phyloP scores from a whole-genome alignment of 37 sponge, comb jelly and placozoan species.

The Spongia lamella region DNA sequence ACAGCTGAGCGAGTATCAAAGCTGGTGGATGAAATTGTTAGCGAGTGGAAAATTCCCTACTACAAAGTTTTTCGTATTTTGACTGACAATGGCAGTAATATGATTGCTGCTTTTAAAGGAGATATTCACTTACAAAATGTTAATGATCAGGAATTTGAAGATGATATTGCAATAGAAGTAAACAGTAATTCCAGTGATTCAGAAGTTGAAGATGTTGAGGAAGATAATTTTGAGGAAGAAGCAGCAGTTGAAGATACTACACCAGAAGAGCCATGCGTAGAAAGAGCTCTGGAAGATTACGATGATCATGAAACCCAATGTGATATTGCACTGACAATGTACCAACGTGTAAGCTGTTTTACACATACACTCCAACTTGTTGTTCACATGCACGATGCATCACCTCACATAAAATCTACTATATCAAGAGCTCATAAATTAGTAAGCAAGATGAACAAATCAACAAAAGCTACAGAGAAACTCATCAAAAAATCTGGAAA shows the following conservation, averaged over 20 bases:
- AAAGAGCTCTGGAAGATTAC: background rate
- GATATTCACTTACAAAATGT: background rate
- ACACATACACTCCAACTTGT: constrained; percentile 13
- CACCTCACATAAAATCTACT: background rate
- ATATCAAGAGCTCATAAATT: constrained; percentile 3
- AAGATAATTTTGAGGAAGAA: background rate
- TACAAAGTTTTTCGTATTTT: constrained; percentile 6
- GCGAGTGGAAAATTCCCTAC: constrained; percentile 14
- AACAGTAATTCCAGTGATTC: no score
- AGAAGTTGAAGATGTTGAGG: no score
- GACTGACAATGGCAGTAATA: constrained; percentile 46
- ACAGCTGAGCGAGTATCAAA: background rate
- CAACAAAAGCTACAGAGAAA: constrained; percentile 30
- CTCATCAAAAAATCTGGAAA: constrained; percentile 4
- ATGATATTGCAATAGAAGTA: no score
- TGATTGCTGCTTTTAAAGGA: constrained; percentile 13
- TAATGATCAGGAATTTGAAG: background rate
- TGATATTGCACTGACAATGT: background rate
- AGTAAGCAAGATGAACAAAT: constrained; percentile 27
- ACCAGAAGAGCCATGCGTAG: background rate
- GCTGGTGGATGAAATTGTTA: constrained; percentile 4
- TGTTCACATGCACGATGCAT: background rate
- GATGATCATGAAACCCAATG: no score
- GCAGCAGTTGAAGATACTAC: background rate
- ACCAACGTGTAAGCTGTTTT: constrained; percentile 8